These are phyloP conservation scores for Linnaemya vulpina DNA, from an alignment of 2,888 invertebrate species.

Conservation along the genomic window DNA sequence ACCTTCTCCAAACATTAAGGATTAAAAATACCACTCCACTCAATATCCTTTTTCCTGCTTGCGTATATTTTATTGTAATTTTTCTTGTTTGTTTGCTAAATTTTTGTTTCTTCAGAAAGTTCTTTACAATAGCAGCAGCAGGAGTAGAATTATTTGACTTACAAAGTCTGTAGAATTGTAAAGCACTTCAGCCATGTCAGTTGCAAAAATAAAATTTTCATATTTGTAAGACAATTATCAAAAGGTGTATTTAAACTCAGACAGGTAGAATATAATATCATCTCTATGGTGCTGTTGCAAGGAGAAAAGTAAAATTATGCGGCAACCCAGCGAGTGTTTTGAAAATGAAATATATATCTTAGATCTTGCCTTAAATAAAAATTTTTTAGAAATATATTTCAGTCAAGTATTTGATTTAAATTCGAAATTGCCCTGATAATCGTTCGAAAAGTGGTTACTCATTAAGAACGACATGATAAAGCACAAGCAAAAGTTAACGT, in stretches of 20 bases:
- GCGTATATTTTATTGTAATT: background rate
- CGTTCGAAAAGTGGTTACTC: too few relatives aligned
- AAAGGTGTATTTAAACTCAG: background rate
- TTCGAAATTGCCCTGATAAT: too few relatives aligned
- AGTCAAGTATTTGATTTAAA: too few relatives aligned
- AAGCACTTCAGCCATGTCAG: background rate
- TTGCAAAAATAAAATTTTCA: background rate
- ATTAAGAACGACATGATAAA: too few relatives aligned
- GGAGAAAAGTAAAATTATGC: background rate
- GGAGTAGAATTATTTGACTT: background rate
- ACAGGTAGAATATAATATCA: background rate
- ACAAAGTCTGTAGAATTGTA: constrained; percentile 7
- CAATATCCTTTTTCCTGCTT: constrained; percentile 52
- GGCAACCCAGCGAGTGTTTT: background rate
- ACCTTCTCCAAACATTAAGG: constrained; percentile 22
- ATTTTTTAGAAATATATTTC: background rate
- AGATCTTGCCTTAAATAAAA: background rate
- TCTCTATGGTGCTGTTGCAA: background rate
- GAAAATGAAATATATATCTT: too few relatives aligned
- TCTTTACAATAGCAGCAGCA: background rate
- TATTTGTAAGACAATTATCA: background rate
- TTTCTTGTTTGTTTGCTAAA: background rate
- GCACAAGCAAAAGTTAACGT: too few relatives aligned
- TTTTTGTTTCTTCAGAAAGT: background rate
- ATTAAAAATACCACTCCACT: constrained; percentile 48